Evolutionary conservation across 2,888 invertebrate genomes (phyloP).

Genomic region (Noctua janthina): DNA sequence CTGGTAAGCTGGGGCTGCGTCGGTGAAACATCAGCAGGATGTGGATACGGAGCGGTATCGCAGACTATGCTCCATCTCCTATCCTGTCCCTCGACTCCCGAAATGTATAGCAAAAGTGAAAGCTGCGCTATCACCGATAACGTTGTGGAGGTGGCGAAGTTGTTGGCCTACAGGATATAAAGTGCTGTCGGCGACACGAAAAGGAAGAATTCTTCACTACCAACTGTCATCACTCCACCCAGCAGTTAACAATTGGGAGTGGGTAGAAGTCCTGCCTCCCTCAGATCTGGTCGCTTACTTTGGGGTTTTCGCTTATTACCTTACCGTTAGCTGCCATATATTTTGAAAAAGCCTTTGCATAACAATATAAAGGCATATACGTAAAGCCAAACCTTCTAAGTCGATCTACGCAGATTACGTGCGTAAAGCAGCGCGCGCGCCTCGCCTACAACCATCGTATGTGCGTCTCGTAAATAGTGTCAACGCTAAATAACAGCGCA

Average conservation of each 20-base stretch:
- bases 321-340: background rate
- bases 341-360: no score
- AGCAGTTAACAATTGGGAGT: background rate
- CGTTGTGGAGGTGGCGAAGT: background rate
- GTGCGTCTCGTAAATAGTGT: slow-evolving; percentile 62
- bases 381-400: slow-evolving; percentile 25
- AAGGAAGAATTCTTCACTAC: no score
- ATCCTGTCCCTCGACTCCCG: background rate
- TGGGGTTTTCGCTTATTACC: background rate
- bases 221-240: background rate
- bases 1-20: background rate
- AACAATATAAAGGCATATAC: background rate
- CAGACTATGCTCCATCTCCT: background rate
- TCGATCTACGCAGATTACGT: background rate
- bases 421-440: slow-evolving; percentile 38
- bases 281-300: background rate
- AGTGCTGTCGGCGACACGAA: background rate
- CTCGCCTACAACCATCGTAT: slow-evolving; percentile 56
- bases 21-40: background rate
- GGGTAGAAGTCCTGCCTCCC: background rate
- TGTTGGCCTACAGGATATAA: background rate
- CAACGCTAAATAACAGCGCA: slow-evolving; percentile 62
- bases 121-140: background rate
- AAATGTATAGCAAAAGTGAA: background rate
- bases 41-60: background rate